Base-by-base conservation (phyloP, 2,888 invertebrate species). In the Rhaphigaster nebulosa region DNA sequence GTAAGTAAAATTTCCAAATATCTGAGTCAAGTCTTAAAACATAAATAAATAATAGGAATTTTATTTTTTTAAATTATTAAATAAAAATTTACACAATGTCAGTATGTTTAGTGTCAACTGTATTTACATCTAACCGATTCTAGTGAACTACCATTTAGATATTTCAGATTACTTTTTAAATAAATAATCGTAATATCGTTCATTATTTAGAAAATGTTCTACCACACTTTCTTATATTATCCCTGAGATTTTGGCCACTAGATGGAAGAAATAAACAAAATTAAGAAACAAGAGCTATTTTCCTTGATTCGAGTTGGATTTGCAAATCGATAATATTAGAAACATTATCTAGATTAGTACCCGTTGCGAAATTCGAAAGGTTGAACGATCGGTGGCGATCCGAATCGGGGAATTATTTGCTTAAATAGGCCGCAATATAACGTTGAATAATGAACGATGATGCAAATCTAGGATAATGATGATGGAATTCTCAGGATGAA, bases 381-480 rank as follows among this genome's bases (percentile, higher is more conserved):
- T 84, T 84, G 45, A n/a, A 29, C 20, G 41, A 80, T 41, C 34
- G 38, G 41, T 41, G 13, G 26, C 45, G 80, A 13, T 50, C 84
- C 84, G 84, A 84, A 84, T 84, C 84, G 84, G n/a, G 6, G 45
- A 84, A 84, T 84, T 50, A 84, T 84, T 84, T 84, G 84, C 84
- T 84, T 84, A 84, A 84, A 50, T 84, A 84, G 84, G 84, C 84
- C 84, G 45, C 84, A 76, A 76, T 84, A 50, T 50, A 84, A 45
- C 12, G 45, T 84, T 45, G 45, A 84, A 84, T 84, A 84, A 84
- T 84, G 84, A 84, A 84, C 34, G 45, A 84, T 84, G 84, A 84
- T 84, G 84, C 45, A 84, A 84, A 84, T 45, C 26, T n/a, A 50
- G n/a, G 84, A 84, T 84, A 84, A 84, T 50, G 84, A 84, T 84